Percentiles rank a stretch among this genome's conserved stretches.
Conservation (phyloP, 2,113 vertebrate genomes). For the Tychaedon coryphoeus region DNA sequence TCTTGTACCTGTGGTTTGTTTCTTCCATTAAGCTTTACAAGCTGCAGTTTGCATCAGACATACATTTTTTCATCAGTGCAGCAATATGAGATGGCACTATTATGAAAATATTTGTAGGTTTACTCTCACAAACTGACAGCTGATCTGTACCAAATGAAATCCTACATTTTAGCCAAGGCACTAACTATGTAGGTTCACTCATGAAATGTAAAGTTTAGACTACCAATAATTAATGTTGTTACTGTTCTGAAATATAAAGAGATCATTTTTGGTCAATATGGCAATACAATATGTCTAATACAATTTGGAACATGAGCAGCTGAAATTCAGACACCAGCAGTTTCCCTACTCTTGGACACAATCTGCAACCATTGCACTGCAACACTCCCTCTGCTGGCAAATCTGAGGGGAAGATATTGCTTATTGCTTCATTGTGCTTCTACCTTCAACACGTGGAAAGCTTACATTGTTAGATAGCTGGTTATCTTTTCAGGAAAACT, state of each 20-base stretch:
- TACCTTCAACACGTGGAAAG: background rate
- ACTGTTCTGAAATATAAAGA: background rate
- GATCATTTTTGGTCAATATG: accelerated
- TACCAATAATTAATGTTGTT: background rate
- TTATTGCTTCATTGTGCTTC: background rate
- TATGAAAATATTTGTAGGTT: background rate
- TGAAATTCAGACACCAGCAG: background rate
- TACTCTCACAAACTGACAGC: background rate
- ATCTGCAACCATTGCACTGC: background rate
- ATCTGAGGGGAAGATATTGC: background rate
- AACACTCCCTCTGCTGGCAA: constrained; percentile 37
- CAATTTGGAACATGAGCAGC: background rate
- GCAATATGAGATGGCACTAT: background rate
- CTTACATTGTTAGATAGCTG: background rate
- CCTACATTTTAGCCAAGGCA: background rate
- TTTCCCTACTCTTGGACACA: background rate
- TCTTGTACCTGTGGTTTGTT: background rate
- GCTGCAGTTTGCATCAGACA: background rate
- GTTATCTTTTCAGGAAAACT: background rate
- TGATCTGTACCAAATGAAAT: background rate
- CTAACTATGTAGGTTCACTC: background rate
- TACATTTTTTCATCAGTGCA: background rate
- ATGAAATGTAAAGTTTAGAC: background rate
- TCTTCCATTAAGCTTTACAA: background rate
- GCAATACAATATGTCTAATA: background rate